Evolutionary conservation across 2,113 vertebrate genomes (phyloP), one percentile per base, ranked within the genome.

Genomic region (Pluvialis apricaria): DNA sequence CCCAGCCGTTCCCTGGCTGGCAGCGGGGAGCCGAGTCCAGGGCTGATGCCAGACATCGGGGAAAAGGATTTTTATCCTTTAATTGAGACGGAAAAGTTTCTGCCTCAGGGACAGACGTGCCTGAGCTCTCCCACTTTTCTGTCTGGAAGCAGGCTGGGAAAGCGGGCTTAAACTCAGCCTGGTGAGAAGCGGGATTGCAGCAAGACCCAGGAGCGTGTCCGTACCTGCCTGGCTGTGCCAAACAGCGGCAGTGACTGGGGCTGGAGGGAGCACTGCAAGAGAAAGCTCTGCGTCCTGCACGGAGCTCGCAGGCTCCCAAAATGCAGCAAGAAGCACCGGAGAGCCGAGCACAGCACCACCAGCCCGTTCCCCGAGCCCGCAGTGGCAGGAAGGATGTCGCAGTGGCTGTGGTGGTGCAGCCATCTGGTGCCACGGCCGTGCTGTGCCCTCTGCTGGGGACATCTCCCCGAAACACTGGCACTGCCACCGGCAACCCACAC

Each of bases 401-500:
- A 20, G 29, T 24, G 45, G 36, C 57, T 1, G 19, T 1, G 8
- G 83, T 44, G 47, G 58, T 29, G 10, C 61, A 61, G n/a, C 82
- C 17, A 1, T 21, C 64, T 3, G 1, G n/a, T 5, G 34, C 52
- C 13, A 7, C 6, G 13, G 87, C 93, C 5, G 4, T 3, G 70
- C 93, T 96, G 96, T 96, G 96, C 96, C 96, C 95, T 97, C 96
- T 97, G 91, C 94, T 96, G 96, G 96, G 95, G 89, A 90, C 18
- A 3, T 36, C 28, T 32, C 60, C 18, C 34, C 2, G 1, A 29
- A 64, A 55, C 52, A 38, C 47, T 24, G 6, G 49, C 22, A 51
- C 49, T 3, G 5, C 15, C 72, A 77, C 45, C 7, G 0, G 68
- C 1, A 2, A 52, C 52, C 28, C 24, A 3, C 80, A 4, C 5